Base-by-base conservation (phyloP, 2,888 invertebrate species). In the Fissipunctia ypsillon region DNA sequence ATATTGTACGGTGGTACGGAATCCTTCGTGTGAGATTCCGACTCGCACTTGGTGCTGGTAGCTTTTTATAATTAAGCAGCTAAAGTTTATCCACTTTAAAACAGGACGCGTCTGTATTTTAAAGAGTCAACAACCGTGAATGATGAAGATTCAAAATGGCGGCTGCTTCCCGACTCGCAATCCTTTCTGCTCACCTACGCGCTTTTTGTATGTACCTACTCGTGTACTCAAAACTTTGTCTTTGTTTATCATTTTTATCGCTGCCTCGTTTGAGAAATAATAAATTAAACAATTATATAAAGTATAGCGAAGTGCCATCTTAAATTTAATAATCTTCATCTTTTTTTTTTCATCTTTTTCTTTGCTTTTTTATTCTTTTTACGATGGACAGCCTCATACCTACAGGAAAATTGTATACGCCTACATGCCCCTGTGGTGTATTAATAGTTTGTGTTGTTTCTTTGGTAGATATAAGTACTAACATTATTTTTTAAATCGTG, bases 71-170 rank as follows among this genome's bases (percentile, higher is more conserved):
- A 72, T 41, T 9, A 57, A 16, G 28, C 25, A 19, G 3, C 35
- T 16, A 35, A 60, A 73, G 16, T 73, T 74, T 45, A 25, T 28
- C 28, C 43, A 31, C 41, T 79, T 59, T 10, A 25, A 56, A 69
- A 41, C 41, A 54, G 52, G 57, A 73, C 48, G 48, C 14, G 43
- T 57, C 63, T 45, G 35, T 59, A 52, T 65, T 45, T 60, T 69
- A 25, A 57, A 28, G 28, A 78, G n/a, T 66, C 67, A 70, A 78
- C 52, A n/a, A 60, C 64, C 73, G 78, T 60, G 48, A 73, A 64
- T 45, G 16, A 28, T 61, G 56, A 56, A 28, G 64, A 66, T 60
- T 35, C 41, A 68, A 73, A 68, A 78, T 78, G 79, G 72, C 78
- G 35, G 64, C 28, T 43, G 25, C 16, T 38, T 41, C 22, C 22